Evolutionary conservation across 2,888 invertebrate species (phyloP).

Genomic region (Druceiella hillmani): DNA sequence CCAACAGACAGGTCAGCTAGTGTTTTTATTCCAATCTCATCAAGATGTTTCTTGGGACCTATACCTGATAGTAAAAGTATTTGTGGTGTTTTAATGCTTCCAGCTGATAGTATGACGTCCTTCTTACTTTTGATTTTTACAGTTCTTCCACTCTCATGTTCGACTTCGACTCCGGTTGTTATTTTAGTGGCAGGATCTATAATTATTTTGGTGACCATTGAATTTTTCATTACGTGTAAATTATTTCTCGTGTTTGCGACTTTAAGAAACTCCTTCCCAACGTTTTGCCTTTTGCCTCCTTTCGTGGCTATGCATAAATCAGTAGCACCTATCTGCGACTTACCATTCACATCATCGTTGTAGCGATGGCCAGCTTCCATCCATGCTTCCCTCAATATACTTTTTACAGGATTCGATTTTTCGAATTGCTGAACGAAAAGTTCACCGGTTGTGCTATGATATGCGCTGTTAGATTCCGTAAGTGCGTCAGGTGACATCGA

Average conservation of each 20-base stretch:
- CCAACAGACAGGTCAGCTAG: slow-evolving; percentile 41
- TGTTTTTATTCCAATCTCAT: slow-evolving; percentile 32
- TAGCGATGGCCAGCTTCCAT: slow-evolving; percentile 35
- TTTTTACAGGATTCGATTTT: slow-evolving; percentile 28
- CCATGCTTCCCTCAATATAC: slow-evolving; percentile 32
- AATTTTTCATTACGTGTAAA: slow-evolving; percentile 41
- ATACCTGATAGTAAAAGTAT: slow-evolving; percentile 50
- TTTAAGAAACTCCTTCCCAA: slow-evolving; percentile 44
- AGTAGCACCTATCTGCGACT: slow-evolving; percentile 38
- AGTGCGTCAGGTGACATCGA: slow-evolving; percentile 26
- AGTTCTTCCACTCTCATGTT: slow-evolving; percentile 29
- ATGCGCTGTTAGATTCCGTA: slow-evolving; percentile 14
- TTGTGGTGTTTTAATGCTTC: slow-evolving; percentile 45
- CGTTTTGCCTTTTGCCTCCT: slow-evolving; percentile 44
- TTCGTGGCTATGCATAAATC: slow-evolving; percentile 40
- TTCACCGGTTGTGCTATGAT: slow-evolving; percentile 30
- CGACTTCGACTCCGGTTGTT: slow-evolving; percentile 37
- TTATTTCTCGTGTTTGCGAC: slow-evolving; percentile 27
- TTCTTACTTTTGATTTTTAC: slow-evolving; percentile 34
- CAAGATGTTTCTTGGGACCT: slow-evolving; percentile 37
- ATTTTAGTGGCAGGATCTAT: slow-evolving; percentile 39
- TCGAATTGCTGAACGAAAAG: slow-evolving; percentile 30
- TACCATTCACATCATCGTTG: slow-evolving; percentile 33
- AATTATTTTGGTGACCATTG: slow-evolving; percentile 43
- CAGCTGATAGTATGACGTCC: slow-evolving; percentile 48